Percentiles rank a stretch among this genome's conserved stretches.
phyloP scores from a whole-genome alignment of 2,888 invertebrate species.

The Balanococcus diminutus region DNA sequence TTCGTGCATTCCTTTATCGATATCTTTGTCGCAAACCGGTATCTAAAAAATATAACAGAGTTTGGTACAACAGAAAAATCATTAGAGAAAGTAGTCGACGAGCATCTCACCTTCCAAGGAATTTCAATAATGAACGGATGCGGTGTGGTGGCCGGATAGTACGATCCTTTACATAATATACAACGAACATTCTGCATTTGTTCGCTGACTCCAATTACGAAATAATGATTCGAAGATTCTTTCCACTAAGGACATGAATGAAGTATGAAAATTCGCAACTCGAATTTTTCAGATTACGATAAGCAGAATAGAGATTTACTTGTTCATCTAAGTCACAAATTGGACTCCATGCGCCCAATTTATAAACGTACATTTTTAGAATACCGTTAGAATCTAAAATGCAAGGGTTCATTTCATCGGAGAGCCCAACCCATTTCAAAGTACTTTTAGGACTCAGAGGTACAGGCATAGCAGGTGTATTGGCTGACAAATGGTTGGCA shows the following conservation, averaged over 20 bases:
- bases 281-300: neutral
- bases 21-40: conserved; percentile 77
- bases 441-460: conserved; percentile 73
- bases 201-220: conserved; percentile 80
- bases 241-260: conserved; percentile 63
- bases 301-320: conserved; percentile 64
- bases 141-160: conserved; percentile 86
- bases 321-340: conserved; percentile 76
- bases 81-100: conserved; percentile 58
- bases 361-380: conserved; percentile 67
- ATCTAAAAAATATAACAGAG: conserved; percentile 62
- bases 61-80: conserved; percentile 36
- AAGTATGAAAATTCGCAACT: neutral
- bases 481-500: conserved; percentile 54
- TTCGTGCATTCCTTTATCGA: conserved; percentile 83
- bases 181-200: conserved; percentile 77
- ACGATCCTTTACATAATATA: conserved; percentile 85
- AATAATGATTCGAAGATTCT: conserved; percentile 75
- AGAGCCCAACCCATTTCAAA: conserved; percentile 78
- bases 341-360: conserved; percentile 77
- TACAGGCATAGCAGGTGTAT: conserved; percentile 61
- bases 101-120: conserved; percentile 67
- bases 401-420: conserved; percentile 81
- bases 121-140: conserved; percentile 81
- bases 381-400: conserved; percentile 80